These are phyloP conservation scores for Tribolium castaneum DNA, from an alignment of 1,140 invertebrate species.

Conservation along the genomic window DNA sequence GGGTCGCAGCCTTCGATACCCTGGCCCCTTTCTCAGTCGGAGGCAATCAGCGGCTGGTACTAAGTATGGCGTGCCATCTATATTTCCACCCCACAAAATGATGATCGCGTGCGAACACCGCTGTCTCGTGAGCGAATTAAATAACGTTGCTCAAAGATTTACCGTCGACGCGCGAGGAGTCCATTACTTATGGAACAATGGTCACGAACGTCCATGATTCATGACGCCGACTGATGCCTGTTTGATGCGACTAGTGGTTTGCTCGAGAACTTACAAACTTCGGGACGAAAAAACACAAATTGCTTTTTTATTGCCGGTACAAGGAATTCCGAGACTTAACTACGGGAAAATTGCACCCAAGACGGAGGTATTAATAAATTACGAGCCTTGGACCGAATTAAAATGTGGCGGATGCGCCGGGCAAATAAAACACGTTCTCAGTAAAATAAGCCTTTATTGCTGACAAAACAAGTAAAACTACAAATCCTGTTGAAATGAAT, in stretches of 20 bases:
- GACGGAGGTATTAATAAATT: not conserved
- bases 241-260: slow-evolving; percentile 36
- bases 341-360: slow-evolving; percentile 24
- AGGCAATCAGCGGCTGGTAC: slow-evolving; percentile 26
- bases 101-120: slow-evolving; percentile 54
- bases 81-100: slow-evolving; percentile 46
- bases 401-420: not conserved
- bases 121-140: slow-evolving; percentile 56
- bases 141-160: slow-evolving; percentile 57
- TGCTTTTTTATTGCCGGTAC: slow-evolving; percentile 33
- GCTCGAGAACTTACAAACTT: slow-evolving; percentile 31
- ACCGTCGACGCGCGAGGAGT: slow-evolving; percentile 54
- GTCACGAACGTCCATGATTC: slow-evolving; percentile 55
- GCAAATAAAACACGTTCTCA: too few relatives aligned
- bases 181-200: slow-evolving; percentile 57
- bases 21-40: slow-evolving; percentile 32
- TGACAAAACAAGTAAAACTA: slow-evolving; percentile 17
- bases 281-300: slow-evolving; percentile 11
- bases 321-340: slow-evolving; percentile 9
- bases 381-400: not conserved
- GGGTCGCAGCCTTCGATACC: not conserved
- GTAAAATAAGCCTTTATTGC: not conserved
- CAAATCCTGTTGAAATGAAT: slow-evolving; percentile 20
- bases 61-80: slow-evolving; percentile 20
- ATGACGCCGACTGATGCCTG: slow-evolving; percentile 43